These are phyloP conservation scores for Luscinia megarhynchos DNA, from an alignment of 2,797 vertebrate genomes.

Conservation along the genomic window DNA sequence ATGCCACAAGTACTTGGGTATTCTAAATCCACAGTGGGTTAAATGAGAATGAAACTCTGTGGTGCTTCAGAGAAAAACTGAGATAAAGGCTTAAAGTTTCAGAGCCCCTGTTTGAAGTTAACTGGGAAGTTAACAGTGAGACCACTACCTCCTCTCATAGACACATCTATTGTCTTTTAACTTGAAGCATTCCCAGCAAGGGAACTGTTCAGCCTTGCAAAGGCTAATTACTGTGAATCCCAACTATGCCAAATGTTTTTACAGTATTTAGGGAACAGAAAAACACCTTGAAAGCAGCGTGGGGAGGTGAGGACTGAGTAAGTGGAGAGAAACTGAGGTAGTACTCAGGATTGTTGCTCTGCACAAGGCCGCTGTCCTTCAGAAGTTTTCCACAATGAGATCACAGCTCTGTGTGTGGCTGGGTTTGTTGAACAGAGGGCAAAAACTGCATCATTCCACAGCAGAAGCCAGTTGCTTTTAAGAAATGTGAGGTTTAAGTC, in stretches of 20 bases:
- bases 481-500: slow-evolving; percentile 30
- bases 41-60: background rate
- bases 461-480: slow-evolving; percentile 44
- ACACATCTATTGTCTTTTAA: background rate
- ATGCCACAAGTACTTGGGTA: background rate
- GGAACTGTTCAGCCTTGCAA: background rate
- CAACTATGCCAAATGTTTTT: background rate
- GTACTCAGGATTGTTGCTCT: background rate
- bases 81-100: background rate
- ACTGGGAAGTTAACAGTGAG: background rate
- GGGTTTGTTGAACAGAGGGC: slow-evolving; percentile 44
- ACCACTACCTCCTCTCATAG: background rate
- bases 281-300: slow-evolving; percentile 9
- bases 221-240: slow-evolving; percentile 1
- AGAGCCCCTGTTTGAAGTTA: background rate
- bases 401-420: slow-evolving; percentile 64
- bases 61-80: background rate
- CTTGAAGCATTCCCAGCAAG: background rate
- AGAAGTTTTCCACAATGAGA: slow-evolving; percentile 69
- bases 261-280: slow-evolving; percentile 2
- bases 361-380: slow-evolving; percentile 37
- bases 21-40: background rate
- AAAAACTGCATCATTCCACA: slow-evolving; percentile 58
- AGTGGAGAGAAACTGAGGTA: background rate
- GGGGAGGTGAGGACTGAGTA: background rate